Evolutionary conservation across 2,888 invertebrate species (phyloP).

Genomic region (Eilema depressum): DNA sequence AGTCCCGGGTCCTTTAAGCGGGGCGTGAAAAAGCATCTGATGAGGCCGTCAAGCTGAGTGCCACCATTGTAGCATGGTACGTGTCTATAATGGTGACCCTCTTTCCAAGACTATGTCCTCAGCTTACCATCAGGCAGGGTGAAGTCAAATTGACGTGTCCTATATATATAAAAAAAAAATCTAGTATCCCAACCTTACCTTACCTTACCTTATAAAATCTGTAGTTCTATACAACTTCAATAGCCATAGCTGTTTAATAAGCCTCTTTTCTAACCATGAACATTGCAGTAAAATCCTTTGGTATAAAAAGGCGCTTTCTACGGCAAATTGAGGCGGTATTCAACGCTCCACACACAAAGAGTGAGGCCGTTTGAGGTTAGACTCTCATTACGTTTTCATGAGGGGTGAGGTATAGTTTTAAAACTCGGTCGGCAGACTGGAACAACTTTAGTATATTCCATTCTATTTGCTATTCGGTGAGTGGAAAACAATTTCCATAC

Average conservation of each 20-base stretch:
- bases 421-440: slow-evolving; percentile 14
- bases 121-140: too few relatives aligned
- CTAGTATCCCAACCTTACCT: too few relatives aligned
- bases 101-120: too few relatives aligned
- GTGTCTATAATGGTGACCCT: too few relatives aligned
- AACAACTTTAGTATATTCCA: neutral
- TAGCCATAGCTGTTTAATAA: neutral
- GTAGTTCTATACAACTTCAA: too few relatives aligned
- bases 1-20: too few relatives aligned
- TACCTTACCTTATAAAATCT: too few relatives aligned
- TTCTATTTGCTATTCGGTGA: neutral
- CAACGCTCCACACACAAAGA: slow-evolving; percentile 27
- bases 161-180: too few relatives aligned
- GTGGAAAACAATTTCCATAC: neutral
- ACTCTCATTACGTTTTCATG: slow-evolving; percentile 50
- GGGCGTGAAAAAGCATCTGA: too few relatives aligned
- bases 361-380: slow-evolving; percentile 23
- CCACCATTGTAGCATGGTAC: too few relatives aligned
- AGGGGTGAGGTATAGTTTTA: slow-evolving; percentile 21
- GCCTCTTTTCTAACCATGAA: neutral
- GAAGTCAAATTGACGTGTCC: too few relatives aligned
- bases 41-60: too few relatives aligned
- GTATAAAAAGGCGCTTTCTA: slow-evolving; percentile 28
- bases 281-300: slow-evolving; percentile 28
- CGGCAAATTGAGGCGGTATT: slow-evolving; percentile 38